Evolutionary conservation across 1,140 invertebrate species (phyloP), one percentile per base, ranked within the genome.

Genomic region (Halictus rubicundus): DNA sequence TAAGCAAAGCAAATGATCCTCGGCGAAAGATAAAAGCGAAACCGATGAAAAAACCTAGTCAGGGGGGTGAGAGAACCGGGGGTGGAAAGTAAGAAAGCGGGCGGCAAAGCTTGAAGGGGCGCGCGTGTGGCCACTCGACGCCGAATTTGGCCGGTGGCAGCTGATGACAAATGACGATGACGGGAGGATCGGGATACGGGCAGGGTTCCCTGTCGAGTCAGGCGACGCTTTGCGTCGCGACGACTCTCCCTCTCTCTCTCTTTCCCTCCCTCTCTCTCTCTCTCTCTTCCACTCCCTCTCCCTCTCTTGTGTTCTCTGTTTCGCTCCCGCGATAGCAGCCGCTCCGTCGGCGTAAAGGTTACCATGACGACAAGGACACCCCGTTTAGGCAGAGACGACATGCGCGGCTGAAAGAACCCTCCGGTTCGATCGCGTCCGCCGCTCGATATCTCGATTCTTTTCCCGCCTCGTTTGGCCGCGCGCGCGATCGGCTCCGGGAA

Each of bases 311-410:
- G 1, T 7, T 63, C 23, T 16, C 60, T 7, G 16, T 8, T 21
- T 7, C 5, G 8, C 1, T 7, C 32, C 32, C 32, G 32, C 46
- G 52, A 68, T 78, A 59, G 59, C 60, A 9, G 23, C 46, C 68
- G 64, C 76, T 63, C 49, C 69, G 68, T 74, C 42, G 6, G 60
- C 59, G 27, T 59, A 54, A 63, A 59, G 65, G 82, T 84, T 84
- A 71, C 80, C 82, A 84, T 84, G 82, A 68, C 74, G 80, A 84
- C 82, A 82, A 81, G 82, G 74, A 81, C 74, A 82, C 81, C 81
- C 81, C 71, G 71, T 82, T 82, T 82, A 75, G 81, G 77, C 78
- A 73, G 69, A 82, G 69, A 78, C 80, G 80, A 82, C 80, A 79
- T 79, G 80, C 80, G 80, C 16, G 54, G 21, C 76, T 73, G 80